Evolutionary conservation across 2,797 vertebrate genomes (phyloP).

Genomic region (Setipinna tenuifilis): DNA sequence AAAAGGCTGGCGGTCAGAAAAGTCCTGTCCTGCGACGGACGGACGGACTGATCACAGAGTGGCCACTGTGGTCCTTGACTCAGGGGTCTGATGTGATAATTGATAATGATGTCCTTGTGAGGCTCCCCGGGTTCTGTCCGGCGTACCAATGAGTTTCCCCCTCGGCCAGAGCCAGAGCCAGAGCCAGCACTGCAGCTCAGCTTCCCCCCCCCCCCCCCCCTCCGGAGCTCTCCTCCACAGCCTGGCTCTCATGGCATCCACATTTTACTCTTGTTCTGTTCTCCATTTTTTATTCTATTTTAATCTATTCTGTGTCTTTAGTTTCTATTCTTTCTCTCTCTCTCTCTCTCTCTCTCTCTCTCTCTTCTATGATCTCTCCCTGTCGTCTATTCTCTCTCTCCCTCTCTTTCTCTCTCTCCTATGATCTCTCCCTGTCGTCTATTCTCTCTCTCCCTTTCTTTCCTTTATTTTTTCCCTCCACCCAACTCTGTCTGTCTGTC

Average conservation of each 20-base stretch:
- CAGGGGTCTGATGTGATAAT: constrained; percentile 21
- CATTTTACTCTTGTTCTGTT: too few species aligned
- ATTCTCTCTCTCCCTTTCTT: background rate
- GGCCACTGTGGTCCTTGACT: background rate
- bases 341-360: background rate
- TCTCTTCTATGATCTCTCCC: too few species aligned
- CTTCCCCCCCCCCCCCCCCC: background rate
- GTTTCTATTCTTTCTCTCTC: background rate
- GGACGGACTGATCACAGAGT: background rate
- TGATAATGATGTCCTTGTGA: constrained; percentile 27
- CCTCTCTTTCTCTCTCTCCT: too few species aligned
- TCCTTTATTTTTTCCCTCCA: background rate
- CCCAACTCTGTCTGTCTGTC: background rate
- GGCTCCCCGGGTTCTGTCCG: background rate
- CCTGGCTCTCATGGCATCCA: background rate
- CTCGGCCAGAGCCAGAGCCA: too few species aligned
- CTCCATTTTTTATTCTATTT: background rate
- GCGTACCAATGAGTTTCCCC: constrained; percentile 14
- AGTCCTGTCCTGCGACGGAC: too few species aligned
- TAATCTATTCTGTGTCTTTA: too few species aligned
- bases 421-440: too few species aligned
- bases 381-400: too few species aligned
- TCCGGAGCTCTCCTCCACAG: background rate
- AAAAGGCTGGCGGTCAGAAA: background rate
- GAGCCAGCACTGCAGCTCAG: background rate